phyloP scores from a whole-genome alignment of 2,113 vertebrate species.

The Chionodraco myersi region DNA sequence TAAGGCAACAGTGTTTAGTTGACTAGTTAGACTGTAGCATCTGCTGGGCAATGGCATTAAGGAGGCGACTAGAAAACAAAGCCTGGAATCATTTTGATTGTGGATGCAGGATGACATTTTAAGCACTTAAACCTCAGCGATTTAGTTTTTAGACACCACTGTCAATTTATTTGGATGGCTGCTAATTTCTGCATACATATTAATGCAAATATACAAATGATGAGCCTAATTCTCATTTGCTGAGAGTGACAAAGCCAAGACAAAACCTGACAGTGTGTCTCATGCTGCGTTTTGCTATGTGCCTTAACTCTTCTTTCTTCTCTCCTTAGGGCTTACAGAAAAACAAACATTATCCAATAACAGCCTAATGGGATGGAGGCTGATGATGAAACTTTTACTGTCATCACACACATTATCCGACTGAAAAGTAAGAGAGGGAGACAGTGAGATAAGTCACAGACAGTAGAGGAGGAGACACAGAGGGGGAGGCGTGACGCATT shows the following conservation, averaged over 20 bases:
- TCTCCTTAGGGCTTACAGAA: slow-evolving; percentile 59
- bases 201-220: not conserved
- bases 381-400: slow-evolving; percentile 78
- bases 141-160: slow-evolving; percentile 2
- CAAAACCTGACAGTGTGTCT: slow-evolving; percentile 53
- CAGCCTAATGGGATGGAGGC: slow-evolving; percentile 68
- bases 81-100: not conserved
- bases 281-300: slow-evolving; percentile 8
- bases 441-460: slow-evolving; percentile 16
- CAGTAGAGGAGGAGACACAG: slow-evolving; percentile 30
- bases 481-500: slow-evolving; percentile 48
- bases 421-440: slow-evolving; percentile 46
- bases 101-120: slow-evolving; percentile 17
- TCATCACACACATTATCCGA: slow-evolving; percentile 70
- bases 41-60: slow-evolving; percentile 38
- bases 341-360: slow-evolving; percentile 76
- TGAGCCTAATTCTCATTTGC: slow-evolving; percentile 40
- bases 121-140: slow-evolving; percentile 14
- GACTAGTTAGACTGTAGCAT: slow-evolving; percentile 57
- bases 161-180: slow-evolving; percentile 29
- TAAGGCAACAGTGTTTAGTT: slow-evolving; percentile 43
- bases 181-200: slow-evolving; percentile 16
- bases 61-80: slow-evolving; percentile 29
- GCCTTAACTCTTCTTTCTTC: slow-evolving; percentile 55
- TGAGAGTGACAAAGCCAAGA: slow-evolving; percentile 46